phyloP scores from a whole-genome alignment of 2,888 invertebrate species.

The Celastrina argiolus region DNA sequence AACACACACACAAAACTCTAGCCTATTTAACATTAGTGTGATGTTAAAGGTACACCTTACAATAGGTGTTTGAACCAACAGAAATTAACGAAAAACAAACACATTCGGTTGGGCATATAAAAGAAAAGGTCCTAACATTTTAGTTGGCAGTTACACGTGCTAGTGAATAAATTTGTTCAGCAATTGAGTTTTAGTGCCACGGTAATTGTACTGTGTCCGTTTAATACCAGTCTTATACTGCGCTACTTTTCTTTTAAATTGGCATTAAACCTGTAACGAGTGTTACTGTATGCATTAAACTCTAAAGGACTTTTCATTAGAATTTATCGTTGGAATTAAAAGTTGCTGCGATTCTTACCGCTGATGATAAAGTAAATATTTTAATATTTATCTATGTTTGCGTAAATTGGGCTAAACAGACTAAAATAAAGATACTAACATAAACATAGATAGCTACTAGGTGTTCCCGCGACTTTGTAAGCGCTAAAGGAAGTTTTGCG shows the following conservation, averaged over 20 bases:
- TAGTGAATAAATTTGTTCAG: slow-evolving; percentile 16
- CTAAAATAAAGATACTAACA: too few relatives aligned
- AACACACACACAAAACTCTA: too few relatives aligned
- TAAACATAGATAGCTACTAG: too few relatives aligned
- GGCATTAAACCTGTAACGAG: background rate
- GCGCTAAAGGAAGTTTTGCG: too few relatives aligned
- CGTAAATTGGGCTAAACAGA: too few relatives aligned
- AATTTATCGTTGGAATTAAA: background rate
- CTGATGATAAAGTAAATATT: background rate
- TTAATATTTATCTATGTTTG: background rate
- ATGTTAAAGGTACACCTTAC: too few relatives aligned
- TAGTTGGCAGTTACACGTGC: slow-evolving; percentile 3
- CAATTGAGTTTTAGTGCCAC: slow-evolving; percentile 16
- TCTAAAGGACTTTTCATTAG: background rate
- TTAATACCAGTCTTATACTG: background rate
- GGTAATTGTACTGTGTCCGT: slow-evolving; percentile 20
- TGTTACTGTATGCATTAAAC: background rate
- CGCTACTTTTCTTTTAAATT: slow-evolving; percentile 15
- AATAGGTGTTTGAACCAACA: background rate
- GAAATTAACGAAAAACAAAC: background rate
- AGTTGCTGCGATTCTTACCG: background rate
- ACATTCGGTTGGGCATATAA: background rate
- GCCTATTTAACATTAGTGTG: too few relatives aligned
- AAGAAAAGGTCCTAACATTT: slow-evolving; percentile 9
- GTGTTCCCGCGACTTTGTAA: too few relatives aligned